Base-by-base conservation (phyloP, 2,888 invertebrate genomes). In the Pseudococcus viburni region DNA sequence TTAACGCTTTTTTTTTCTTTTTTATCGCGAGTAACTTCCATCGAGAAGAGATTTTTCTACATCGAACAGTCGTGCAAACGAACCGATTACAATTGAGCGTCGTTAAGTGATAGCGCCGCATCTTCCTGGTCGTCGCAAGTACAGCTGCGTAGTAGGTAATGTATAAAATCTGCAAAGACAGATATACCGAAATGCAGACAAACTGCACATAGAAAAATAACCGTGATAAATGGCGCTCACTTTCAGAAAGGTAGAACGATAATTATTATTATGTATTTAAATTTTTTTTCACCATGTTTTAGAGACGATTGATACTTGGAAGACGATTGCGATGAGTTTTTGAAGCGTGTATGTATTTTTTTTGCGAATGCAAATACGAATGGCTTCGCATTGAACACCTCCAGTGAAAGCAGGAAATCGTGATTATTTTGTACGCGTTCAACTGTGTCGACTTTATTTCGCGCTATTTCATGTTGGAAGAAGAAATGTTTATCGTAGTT, bases 391-490 rank as follows among this genome's bases (percentile, higher is more conserved):
- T 59, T 19, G 59, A 59, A 59, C 19, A 59, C 19, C 59, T 46
- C 7, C 33, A 73, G 80, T 80, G 80, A 80, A 80, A 80, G 80
- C 42, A 80, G 80, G 80, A 80, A 80, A 80, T 80, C 80, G 80
- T 80, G 80, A 80, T 80, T 26, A 80, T 80, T 80, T 80, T 7
- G 80, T 42, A 80, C 80, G 80, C 80, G 42, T 80, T 80, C 42
- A 80, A 42, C 80, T 80, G 80, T 80, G 42, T 42, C 80, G 80
- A n/a, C 80, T 80, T 80, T 46, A 80, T 80, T 80, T 80, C 42
- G 80, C 80, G 42, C n/a, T 42, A 42, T 80, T 80, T 80, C 80
- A 80, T 12, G 68, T 26, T 73, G 68, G 5, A 59, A 59, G 68
- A 73, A 73, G 68, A 73, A 73, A 73, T 73, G 26, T 73, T 73